Evolutionary conservation across 2,113 vertebrate genomes (phyloP).

Genomic region (Cisticola juncidis): DNA sequence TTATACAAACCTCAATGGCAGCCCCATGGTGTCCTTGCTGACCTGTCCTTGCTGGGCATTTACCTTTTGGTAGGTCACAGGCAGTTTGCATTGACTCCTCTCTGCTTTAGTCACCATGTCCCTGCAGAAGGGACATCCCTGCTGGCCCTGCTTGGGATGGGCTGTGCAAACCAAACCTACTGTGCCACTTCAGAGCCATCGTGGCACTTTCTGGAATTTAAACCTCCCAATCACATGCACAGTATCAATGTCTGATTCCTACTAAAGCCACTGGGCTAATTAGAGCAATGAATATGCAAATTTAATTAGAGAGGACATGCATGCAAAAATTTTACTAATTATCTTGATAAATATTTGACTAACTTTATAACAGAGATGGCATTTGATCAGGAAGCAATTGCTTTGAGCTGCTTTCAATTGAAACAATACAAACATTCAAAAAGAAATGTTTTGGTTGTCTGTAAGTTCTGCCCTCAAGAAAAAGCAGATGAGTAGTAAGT

Average conservation of each 20-base stretch:
- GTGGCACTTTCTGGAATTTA: background rate
- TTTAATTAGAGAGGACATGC: slow-evolving; percentile 4
- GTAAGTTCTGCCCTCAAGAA: background rate
- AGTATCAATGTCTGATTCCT: background rate
- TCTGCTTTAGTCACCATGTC: background rate
- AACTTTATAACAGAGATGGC: background rate
- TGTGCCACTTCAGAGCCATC: background rate
- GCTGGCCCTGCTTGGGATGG: background rate
- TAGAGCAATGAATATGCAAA: slow-evolving; percentile 20
- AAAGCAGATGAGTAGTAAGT: background rate
- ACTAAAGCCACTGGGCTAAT: background rate
- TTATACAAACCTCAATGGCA: background rate
- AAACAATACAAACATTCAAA: background rate
- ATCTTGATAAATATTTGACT: slow-evolving; percentile 33
- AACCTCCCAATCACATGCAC: background rate
- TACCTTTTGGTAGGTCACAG: background rate
- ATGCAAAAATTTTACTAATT: background rate
- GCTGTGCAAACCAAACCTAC: background rate
- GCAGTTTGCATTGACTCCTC: background rate
- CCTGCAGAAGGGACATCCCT: background rate
- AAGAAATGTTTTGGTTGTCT: background rate
- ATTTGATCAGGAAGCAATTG: slow-evolving; percentile 27
- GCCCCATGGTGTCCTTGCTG: rapidly evolving
- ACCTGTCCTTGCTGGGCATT: background rate
- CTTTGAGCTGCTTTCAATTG: background rate